Evolutionary conservation across 2,888 invertebrate species (phyloP).

Genomic region (Calephelis perditalis): DNA sequence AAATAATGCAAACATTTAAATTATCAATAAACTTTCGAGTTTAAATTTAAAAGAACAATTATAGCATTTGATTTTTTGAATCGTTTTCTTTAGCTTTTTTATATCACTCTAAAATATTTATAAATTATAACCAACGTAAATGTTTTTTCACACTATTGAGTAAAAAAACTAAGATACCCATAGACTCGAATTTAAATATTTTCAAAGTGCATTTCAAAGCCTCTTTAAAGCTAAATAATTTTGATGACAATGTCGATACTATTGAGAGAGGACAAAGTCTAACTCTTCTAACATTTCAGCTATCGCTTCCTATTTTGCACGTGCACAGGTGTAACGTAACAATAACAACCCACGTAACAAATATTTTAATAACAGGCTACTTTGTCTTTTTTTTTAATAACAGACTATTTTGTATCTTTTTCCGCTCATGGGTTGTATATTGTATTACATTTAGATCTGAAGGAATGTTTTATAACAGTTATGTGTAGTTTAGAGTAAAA

Average conservation of each 20-base stretch:
- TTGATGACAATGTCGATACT: neutral
- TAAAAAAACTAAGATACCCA: too few species aligned
- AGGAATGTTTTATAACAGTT: slow-evolving; percentile 2
- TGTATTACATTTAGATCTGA: neutral
- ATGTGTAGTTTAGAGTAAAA: neutral
- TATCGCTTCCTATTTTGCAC: slow-evolving; percentile 33
- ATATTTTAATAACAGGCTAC: neutral
- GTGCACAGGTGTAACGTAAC: neutral
- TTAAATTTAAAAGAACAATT: too few species aligned
- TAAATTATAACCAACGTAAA: too few species aligned
- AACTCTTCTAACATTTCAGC: slow-evolving; percentile 46
- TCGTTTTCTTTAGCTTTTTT: too few species aligned
- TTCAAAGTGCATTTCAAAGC: too few species aligned
- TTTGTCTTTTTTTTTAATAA: neutral
- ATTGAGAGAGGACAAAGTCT: slow-evolving; percentile 52
- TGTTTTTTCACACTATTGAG: too few species aligned
- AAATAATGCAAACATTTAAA: slow-evolving; percentile 14
- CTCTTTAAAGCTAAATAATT: too few species aligned
- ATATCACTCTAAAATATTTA: too few species aligned
- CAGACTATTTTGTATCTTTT: neutral
- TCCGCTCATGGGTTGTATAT: neutral
- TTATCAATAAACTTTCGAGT: too few species aligned
- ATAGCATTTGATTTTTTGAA: too few species aligned
- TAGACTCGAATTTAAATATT: too few species aligned
- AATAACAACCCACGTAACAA: neutral